These are phyloP conservation scores for Macroramphosus scolopax DNA, from an alignment of 2,797 vertebrate species.

Conservation along the genomic window DNA sequence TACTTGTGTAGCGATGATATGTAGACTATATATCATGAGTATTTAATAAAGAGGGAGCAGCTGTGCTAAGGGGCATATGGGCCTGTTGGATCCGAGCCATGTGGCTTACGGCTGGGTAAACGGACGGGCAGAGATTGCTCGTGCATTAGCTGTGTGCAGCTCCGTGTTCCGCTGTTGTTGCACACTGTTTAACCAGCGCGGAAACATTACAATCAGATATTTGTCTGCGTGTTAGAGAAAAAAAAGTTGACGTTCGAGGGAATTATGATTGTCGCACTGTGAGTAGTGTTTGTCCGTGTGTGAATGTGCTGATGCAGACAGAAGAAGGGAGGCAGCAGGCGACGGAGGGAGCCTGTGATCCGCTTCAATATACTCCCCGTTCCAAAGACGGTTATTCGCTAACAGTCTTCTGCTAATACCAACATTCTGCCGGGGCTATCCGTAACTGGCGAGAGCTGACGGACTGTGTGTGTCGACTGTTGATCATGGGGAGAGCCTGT, in stretches of 20 bases:
- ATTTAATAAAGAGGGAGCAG: slow-evolving; percentile 54
- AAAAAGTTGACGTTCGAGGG: slow-evolving; percentile 26
- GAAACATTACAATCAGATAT: slow-evolving; percentile 45
- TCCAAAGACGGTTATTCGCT: slow-evolving; percentile 39
- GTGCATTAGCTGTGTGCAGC: no score
- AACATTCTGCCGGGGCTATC: slow-evolving; percentile 45
- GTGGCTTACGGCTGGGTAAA: slow-evolving; percentile 60
- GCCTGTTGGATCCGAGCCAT: slow-evolving; percentile 65
- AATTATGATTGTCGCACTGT: slow-evolving; percentile 37
- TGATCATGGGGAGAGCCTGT: slow-evolving; percentile 72
- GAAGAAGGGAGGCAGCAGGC: slow-evolving; percentile 18
- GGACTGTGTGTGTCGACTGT: slow-evolving; percentile 65
- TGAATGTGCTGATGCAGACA: slow-evolving; percentile 14
- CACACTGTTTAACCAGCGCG: slow-evolving; percentile 51
- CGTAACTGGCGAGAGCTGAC: slow-evolving; percentile 53
- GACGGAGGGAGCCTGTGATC: slow-evolving; percentile 21
- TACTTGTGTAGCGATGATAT: slow-evolving; percentile 40
- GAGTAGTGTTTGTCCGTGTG: slow-evolving; percentile 44
- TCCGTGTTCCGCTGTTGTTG: slow-evolving; percentile 44
- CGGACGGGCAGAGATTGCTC: slow-evolving; percentile 53
- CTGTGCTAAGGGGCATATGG: slow-evolving; percentile 74
- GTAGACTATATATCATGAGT: slow-evolving; percentile 50
- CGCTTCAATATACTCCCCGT: slow-evolving; percentile 46
- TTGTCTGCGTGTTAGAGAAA: slow-evolving; percentile 22
- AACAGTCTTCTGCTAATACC: slow-evolving; percentile 55